A percentile compares a stretch with the other conserved stretches of the same genome.
These are phyloP conservation scores for Halcyon senegalensis DNA, from an alignment of 2,113 vertebrate genomes.

Conservation along the genomic window DNA sequence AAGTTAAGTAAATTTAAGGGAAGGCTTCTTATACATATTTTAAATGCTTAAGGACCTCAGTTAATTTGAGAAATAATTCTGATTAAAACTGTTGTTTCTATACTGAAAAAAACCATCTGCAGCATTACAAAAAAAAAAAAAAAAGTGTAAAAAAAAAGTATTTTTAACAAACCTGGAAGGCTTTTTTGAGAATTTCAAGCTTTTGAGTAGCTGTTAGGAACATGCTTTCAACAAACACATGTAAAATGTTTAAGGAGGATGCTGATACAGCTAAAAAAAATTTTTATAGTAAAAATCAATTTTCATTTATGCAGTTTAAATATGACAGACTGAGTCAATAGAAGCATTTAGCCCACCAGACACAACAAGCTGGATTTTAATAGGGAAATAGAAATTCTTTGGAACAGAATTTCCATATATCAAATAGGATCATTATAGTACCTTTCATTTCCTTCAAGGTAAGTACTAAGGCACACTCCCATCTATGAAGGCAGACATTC, in stretches of 20 bases:
- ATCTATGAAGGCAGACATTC: background rate
- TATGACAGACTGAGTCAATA: constrained; percentile 38
- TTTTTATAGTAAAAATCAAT: constrained; percentile 48
- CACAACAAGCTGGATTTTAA: constrained; percentile 28
- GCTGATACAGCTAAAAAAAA: constrained; percentile 17
- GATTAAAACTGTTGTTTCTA: background rate
- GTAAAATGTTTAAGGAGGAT: background rate
- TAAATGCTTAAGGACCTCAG: background rate
- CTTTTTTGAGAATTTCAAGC: background rate
- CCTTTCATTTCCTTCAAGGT: constrained; percentile 53
- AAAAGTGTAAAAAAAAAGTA: background rate
- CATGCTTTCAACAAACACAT: background rate
- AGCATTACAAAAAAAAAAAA: background rate
- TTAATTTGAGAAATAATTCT: background rate
- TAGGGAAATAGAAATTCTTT: constrained; percentile 11
- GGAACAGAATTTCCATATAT: background rate
- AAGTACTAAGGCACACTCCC: background rate
- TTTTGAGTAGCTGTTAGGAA: background rate
- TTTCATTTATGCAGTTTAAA: constrained; percentile 58
- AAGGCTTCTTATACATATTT: background rate
- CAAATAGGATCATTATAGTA: background rate
- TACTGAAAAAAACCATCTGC: background rate
- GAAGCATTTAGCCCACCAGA: constrained; percentile 17
- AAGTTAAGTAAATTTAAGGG: background rate
- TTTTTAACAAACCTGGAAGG: background rate